phyloP scores from a whole-genome alignment of 2,888 invertebrate species.

The Timandra comae region DNA sequence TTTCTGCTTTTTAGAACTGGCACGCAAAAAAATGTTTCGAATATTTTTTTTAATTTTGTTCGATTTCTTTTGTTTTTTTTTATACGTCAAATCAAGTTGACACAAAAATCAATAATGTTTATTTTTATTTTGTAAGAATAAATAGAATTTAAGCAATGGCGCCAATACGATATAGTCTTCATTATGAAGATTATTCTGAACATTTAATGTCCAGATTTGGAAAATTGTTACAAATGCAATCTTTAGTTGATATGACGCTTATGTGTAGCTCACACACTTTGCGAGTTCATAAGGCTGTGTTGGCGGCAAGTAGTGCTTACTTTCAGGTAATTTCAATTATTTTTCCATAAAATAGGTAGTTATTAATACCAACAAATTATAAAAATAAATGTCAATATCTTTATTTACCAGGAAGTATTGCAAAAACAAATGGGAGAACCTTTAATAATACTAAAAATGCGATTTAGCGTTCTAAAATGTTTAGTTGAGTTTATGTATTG shows the following conservation, averaged over 20 bases:
- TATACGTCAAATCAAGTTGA: slow-evolving; percentile 10
- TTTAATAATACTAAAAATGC: slow-evolving; percentile 80
- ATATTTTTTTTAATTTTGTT: slow-evolving; percentile 24
- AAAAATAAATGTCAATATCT: neutral
- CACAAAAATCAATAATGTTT: slow-evolving; percentile 17
- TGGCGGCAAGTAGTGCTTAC: slow-evolving; percentile 84
- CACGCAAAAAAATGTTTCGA: slow-evolving; percentile 14
- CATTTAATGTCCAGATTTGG: slow-evolving; percentile 82
- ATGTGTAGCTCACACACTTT: slow-evolving; percentile 85
- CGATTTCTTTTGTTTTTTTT: slow-evolving; percentile 30
- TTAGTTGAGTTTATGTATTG: slow-evolving; percentile 87
- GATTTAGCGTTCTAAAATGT: slow-evolving; percentile 82
- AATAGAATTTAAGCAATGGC: slow-evolving; percentile 47
- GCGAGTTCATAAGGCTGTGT: slow-evolving; percentile 83
- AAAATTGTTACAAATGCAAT: slow-evolving; percentile 83
- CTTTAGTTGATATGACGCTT: slow-evolving; percentile 84
- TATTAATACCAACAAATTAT: too few species aligned
- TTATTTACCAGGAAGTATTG: slow-evolving; percentile 66
- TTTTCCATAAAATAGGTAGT: neutral
- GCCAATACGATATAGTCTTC: slow-evolving; percentile 78
- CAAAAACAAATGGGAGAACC: slow-evolving; percentile 77
- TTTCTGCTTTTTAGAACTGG: slow-evolving; percentile 14
- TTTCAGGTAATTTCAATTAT: slow-evolving; percentile 76
- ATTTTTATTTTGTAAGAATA: slow-evolving; percentile 12
- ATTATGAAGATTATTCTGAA: slow-evolving; percentile 83